Evolutionary conservation across 2,113 vertebrate species (phyloP).

Genomic region (Protobothrops flavoviridis): DNA sequence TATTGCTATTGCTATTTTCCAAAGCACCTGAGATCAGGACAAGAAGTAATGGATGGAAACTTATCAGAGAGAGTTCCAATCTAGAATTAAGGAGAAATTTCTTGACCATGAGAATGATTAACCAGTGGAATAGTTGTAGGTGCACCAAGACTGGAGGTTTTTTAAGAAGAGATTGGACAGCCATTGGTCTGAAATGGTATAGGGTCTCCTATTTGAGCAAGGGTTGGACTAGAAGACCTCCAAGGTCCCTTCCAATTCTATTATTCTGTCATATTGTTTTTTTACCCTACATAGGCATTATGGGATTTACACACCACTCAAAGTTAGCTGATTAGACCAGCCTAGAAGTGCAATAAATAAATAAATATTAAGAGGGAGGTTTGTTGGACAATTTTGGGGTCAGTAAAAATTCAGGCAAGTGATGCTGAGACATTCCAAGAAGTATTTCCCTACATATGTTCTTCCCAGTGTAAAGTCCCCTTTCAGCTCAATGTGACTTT

Average conservation of each 20-base stretch:
- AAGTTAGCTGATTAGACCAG: background rate
- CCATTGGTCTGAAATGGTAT: background rate
- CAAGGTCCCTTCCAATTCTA: background rate
- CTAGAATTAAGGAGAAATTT: background rate
- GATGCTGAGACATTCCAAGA: background rate
- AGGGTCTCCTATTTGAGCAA: background rate
- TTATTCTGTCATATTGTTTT: background rate
- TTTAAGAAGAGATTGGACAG: background rate
- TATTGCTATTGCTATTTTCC: background rate
- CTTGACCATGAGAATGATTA: background rate
- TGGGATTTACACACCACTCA: background rate
- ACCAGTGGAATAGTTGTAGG: background rate
- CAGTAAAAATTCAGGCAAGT: background rate
- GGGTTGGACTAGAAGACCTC: background rate
- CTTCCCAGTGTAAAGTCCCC: background rate
- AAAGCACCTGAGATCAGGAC: background rate
- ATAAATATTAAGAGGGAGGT: background rate
- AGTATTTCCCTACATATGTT: background rate
- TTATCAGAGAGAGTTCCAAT: background rate
- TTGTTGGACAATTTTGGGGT: background rate
- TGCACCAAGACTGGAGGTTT: background rate
- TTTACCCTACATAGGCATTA: background rate
- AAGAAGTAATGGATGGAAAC: background rate
- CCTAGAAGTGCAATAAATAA: background rate
- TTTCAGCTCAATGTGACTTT: background rate